Conservation (phyloP, 2,797 vertebrate genomes). For the Scolopax bukidnonensis region DNA sequence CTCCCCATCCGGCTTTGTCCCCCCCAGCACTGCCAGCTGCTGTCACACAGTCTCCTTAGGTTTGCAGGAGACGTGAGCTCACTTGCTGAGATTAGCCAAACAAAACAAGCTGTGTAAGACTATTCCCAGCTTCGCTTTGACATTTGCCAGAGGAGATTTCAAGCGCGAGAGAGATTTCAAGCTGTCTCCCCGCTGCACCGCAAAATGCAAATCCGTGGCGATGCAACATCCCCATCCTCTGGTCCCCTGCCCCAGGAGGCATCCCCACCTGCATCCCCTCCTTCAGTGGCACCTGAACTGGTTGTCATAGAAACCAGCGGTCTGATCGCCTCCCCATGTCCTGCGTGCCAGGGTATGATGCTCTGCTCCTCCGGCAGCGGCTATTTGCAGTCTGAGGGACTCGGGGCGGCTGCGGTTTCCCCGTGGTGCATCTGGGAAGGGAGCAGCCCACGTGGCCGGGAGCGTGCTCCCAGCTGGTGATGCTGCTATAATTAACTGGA, state of each 20-base stretch:
- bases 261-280: neutral
- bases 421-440: accelerated
- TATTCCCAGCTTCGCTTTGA: neutral
- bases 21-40: neutral
- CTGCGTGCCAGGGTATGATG: neutral
- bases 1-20: accelerated
- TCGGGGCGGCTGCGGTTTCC: accelerated
- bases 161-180: neutral
- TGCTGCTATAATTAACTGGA: neutral
- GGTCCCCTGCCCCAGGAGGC: neutral
- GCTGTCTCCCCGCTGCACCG: neutral
- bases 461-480: neutral
- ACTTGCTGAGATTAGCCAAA: neutral
- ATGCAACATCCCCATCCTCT: neutral
- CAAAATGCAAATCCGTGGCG: accelerated
- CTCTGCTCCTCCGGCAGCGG: neutral
- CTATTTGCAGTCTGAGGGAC: accelerated
- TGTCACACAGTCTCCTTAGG: neutral
- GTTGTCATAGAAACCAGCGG: neutral
- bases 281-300: neutral
- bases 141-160: neutral
- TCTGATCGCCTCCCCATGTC: neutral
- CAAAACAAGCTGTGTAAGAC: neutral
- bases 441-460: neutral
- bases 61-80: constrained; percentile 11